A percentile compares a stretch with the other conserved stretches of the same genome.
Evolutionary conservation across 92 coral and sea anemone genomes (phyloP).

Genomic region (Zoanthus sansibaricus): DNA sequence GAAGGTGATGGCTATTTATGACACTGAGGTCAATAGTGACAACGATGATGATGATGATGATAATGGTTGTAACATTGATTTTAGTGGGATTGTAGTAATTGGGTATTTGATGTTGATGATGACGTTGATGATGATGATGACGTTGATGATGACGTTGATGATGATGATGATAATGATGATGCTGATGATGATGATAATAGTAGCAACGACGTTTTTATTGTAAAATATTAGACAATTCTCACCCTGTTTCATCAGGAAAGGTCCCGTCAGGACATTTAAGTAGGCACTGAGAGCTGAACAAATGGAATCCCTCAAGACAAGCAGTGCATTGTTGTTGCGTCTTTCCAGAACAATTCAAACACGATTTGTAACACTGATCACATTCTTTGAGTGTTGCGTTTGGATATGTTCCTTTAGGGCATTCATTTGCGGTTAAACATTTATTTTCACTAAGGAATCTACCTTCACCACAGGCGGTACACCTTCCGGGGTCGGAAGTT

Average conservation of each 20-base stretch:
- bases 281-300: slow-evolving; percentile 69
- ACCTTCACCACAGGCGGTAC: slow-evolving; percentile 73
- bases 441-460: slow-evolving; percentile 64
- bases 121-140: background rate
- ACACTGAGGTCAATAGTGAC: background rate
- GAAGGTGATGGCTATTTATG: background rate
- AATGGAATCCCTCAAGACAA: slow-evolving; percentile 72
- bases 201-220: background rate
- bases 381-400: slow-evolving; percentile 61
- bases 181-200: background rate
- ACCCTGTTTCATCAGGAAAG: slow-evolving; percentile 60
- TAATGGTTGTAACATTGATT: no score
- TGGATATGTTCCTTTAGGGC: slow-evolving; percentile 73
- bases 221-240: background rate
- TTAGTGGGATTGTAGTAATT: no score
- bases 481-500: slow-evolving; percentile 70
- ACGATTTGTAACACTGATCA: slow-evolving; percentile 71
- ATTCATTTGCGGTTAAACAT: slow-evolving; percentile 70
- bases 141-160: background rate
- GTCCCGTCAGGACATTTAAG: slow-evolving; percentile 79
- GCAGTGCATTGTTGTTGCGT: slow-evolving; percentile 68
- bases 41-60: no score
- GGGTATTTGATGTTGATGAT: no score
- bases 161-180: background rate
- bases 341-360: slow-evolving; percentile 71